Evolutionary conservation across 2,797 vertebrate genomes (phyloP), one percentile per base, ranked within the genome.

Genomic region (Syngnathus acus): DNA sequence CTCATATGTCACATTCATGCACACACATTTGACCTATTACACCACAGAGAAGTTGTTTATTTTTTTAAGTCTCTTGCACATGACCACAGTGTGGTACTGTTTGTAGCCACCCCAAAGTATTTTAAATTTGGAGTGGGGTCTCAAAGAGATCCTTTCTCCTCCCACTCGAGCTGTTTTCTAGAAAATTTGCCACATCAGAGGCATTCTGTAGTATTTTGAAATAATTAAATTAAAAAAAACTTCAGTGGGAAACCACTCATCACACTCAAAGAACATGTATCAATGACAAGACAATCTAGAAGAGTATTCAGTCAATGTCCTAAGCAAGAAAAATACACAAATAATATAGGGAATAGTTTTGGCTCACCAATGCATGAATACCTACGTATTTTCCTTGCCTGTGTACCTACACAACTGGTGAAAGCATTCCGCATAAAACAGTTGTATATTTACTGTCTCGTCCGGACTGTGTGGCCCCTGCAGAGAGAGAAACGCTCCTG

Each of bases 351-450:
- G 84, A 96, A 96, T 94, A 95, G 91, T 88, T 94, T 94, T 95
- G 93, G 96, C 96, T 99, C 96, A 97, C 95, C 96, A 94, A 95
- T 97, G 90, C 92, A 95, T 90, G 95, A 90, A 98, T 98, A 99
- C 96, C 96, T 98, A 98, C 96, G 95, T 92, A 94, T 94, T 95
- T 89, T 89, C 90, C 85, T 89, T 90, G 83, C 87, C 89, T 91
- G 89, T 90, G 89, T 95, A 97, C 94, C 96, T 98, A 99, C 96
- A 91, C 90, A 92, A 96, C 94, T 95, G 94, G 92, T 95, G 96
- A 97, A 87, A 88, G 83, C 95, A 95, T 94, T 87, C 93, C 93
- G 92, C 94, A 94, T 95, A 95, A 94, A 95, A 94, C 92, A 93
- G 94, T 92, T 94, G 97, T 93, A 94, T 95, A 97, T 97, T 97